Evolutionary conservation across 2,888 invertebrate genomes (phyloP).

Genomic region (Himalopsyche anomala): DNA sequence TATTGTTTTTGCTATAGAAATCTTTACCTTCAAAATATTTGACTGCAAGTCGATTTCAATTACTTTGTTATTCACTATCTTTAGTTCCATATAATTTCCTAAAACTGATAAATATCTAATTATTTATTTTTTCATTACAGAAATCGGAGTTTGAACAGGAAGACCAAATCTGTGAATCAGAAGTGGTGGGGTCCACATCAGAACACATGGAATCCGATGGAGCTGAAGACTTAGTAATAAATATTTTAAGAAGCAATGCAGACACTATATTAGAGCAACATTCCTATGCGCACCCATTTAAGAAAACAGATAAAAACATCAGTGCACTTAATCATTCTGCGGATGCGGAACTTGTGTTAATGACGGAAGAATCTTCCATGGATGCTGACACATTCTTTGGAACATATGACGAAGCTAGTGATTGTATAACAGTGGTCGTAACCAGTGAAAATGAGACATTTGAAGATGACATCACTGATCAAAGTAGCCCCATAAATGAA

Average conservation of each 20-base stretch:
- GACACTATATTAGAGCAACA: conserved; percentile 75
- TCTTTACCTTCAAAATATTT: no score
- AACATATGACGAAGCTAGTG: conserved; percentile 83
- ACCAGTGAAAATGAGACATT: conserved; percentile 76
- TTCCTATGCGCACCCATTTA: conserved; percentile 76
- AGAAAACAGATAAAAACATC: conserved; percentile 66
- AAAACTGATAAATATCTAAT: no score
- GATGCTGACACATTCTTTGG: conserved; percentile 82
- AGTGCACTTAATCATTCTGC: conserved; percentile 66
- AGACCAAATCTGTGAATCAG: conserved; percentile 75
- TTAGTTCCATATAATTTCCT: no score
- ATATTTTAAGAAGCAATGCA: conserved; percentile 71
- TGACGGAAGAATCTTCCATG: conserved; percentile 69
- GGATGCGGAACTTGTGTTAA: conserved; percentile 68
- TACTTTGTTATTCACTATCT: no score
- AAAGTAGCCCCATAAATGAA: conserved; percentile 48
- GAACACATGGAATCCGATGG: conserved; percentile 89
- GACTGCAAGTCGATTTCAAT: no score
- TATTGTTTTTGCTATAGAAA: no score
- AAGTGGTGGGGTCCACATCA: conserved; percentile 93
- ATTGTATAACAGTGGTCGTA: conserved; percentile 85
- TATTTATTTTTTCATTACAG: conserved; percentile 66
- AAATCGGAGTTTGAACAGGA: conserved; percentile 72
- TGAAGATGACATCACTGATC: conserved; percentile 49
- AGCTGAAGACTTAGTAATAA: conserved; percentile 75